These are phyloP conservation scores for Camptogramma bilineatum DNA, from an alignment of 2,888 invertebrate genomes.

Conservation along the genomic window DNA sequence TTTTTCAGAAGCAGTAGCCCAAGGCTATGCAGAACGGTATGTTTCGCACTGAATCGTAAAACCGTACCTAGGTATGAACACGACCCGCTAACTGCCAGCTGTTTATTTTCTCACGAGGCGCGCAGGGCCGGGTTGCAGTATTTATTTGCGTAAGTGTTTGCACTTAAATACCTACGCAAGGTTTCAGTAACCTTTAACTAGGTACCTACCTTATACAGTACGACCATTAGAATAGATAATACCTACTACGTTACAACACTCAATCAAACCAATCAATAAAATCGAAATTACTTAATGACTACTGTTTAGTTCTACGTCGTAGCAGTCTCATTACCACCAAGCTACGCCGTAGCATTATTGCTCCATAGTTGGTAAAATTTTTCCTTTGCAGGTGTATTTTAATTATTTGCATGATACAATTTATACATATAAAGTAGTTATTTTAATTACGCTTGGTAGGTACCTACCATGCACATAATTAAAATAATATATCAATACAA, in stretches of 20 bases:
- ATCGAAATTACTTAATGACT: neutral
- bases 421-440: no score
- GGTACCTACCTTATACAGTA: no score
- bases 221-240: no score
- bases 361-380: neutral
- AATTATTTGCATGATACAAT: no score
- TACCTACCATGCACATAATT: neutral
- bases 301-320: no score
- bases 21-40: constrained; percentile 10
- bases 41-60: constrained; percentile 19
- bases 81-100: constrained; percentile 29
- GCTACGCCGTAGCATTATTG: neutral
- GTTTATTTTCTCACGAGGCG: constrained; percentile 33
- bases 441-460: no score
- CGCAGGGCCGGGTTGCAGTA: constrained; percentile 20
- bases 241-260: no score
- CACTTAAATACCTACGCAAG: neutral
- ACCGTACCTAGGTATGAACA: constrained; percentile 18
- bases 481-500: neutral
- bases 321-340: neutral
- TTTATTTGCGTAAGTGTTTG: neutral
- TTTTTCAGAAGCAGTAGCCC: constrained; percentile 21
- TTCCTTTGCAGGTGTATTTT: no score
- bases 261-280: no score
- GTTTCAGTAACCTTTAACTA: no score